Evolutionary conservation across 2,797 vertebrate genomes (phyloP), one percentile per base, ranked within the genome.

Genomic region (Cossypha polioptera): DNA sequence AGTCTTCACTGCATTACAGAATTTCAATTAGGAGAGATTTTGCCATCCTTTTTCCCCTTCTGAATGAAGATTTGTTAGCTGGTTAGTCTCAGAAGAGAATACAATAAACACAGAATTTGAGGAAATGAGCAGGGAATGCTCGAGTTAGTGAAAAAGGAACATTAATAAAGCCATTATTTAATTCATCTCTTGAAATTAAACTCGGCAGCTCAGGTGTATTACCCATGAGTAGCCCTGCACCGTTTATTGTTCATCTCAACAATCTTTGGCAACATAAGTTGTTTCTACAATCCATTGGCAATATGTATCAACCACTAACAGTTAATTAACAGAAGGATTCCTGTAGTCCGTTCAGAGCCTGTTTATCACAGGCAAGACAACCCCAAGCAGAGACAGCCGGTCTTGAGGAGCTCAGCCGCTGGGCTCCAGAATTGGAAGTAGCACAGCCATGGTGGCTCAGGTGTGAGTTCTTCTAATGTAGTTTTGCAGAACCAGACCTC

Each of bases 61-160:
- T 72, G 51, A 93, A 88, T 87, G 61, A 91, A 92, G 86, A 77
- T 71, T 68, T 85, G 26, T 85, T 93, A 83, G 68, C 57, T 92
- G 61, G 68, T 74, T 53, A 51, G 54, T 92, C 57, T 84, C 57
- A 48, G 36, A 85, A 82, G 29, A 72, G n/a, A 90, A 22, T 24
- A 61, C 65, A 88, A 40, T 77, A 77, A 82, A 79, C 4, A 47
- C 3, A 47, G 67, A 65, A 82, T 75, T 71, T 89, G 67, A 6
- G 5, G 54, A 87, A 87, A 71, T n/a, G 31, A 83, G 26, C 53
- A 36, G 16, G 42, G n/a, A 90, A 74, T 35, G 35, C 19, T 16
- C 5, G 35, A 91, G 28, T 82, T 68, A 77, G 25, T 67, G 50
- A 87, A 82, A 85, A 89, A 71, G 19, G 12, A 74, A 33, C 53